A percentile compares a stretch with the other conserved stretches of the same genome.
Conservation (phyloP, 2,888 invertebrate species). For the Hoplodrina blanda region DNA sequence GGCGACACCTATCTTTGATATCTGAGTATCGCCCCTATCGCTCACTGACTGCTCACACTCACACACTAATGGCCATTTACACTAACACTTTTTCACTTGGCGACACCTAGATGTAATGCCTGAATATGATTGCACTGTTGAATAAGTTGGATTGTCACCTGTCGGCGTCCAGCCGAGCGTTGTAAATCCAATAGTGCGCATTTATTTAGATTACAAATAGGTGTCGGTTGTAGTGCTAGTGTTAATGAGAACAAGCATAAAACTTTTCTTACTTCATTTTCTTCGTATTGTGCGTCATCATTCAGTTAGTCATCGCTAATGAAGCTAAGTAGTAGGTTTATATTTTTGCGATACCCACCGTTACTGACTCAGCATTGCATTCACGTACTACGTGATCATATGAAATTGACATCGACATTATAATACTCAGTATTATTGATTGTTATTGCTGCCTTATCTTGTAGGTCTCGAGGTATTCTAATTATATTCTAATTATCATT, state of each 20-base stretch:
- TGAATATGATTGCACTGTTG: not conserved
- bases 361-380: constrained; percentile 62
- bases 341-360: constrained; percentile 54
- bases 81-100: not conserved
- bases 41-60: constrained; percentile 38
- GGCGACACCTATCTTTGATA: constrained; percentile 18
- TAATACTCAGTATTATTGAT: constrained; percentile 19
- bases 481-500: constrained; percentile 29
- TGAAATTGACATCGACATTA: constrained; percentile 36
- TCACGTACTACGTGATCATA: constrained; percentile 48
- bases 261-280: constrained; percentile 51
- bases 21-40: constrained; percentile 15
- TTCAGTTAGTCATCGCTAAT: constrained; percentile 61
- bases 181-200: not conserved
- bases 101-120: not conserved
- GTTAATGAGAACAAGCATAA: not conserved
- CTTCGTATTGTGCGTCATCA: constrained; percentile 61
- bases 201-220: not conserved
- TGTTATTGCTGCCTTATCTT: constrained; percentile 25
- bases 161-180: not conserved
- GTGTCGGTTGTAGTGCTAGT: no score
- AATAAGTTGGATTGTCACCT: not conserved
- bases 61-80: constrained; percentile 1
- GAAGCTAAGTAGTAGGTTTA: constrained; percentile 58
- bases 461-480: constrained; percentile 5